These are phyloP conservation scores for Saiga tatarica DNA, from an alignment of 2,113 vertebrate genomes.

Conservation along the genomic window DNA sequence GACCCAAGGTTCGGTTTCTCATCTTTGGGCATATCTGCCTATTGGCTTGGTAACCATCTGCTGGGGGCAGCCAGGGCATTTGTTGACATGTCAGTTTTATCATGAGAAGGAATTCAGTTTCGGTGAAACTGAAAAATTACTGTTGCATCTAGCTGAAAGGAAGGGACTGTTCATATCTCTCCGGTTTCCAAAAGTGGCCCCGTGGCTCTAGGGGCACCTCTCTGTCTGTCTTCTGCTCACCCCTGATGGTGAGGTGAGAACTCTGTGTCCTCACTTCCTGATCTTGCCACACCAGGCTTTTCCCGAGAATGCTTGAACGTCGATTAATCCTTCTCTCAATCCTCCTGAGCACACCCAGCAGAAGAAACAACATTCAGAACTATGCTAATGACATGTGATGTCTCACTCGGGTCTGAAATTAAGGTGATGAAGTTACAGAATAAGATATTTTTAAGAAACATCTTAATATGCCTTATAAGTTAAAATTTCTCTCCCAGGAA, in stretches of 20 bases:
- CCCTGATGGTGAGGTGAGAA: neutral
- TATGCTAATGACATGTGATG: neutral
- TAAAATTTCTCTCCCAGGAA: slow-evolving; percentile 29
- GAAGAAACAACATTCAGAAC: neutral
- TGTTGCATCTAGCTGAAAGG: neutral
- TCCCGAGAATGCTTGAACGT: neutral
- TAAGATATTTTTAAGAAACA: slow-evolving; percentile 61
- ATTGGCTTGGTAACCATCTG: neutral
- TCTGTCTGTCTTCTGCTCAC: neutral
- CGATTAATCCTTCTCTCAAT: neutral
- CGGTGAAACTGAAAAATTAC: neutral
- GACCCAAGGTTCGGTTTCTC: neutral
- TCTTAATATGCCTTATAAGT: slow-evolving; percentile 44
- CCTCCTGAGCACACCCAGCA: neutral
- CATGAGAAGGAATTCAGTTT: neutral
- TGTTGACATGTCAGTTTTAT: neutral
- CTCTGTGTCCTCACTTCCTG: neutral
- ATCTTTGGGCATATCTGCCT: neutral
- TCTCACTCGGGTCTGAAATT: neutral
- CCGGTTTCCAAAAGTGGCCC: neutral
- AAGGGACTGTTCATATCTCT: neutral
- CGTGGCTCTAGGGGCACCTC: too few species aligned
- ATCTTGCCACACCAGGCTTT: neutral
- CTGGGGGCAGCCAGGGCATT: neutral
- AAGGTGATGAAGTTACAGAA: slow-evolving; percentile 3